These are phyloP conservation scores for Apodemus speciosus DNA, from an alignment of 2,113 vertebrate species.

Conservation along the genomic window DNA sequence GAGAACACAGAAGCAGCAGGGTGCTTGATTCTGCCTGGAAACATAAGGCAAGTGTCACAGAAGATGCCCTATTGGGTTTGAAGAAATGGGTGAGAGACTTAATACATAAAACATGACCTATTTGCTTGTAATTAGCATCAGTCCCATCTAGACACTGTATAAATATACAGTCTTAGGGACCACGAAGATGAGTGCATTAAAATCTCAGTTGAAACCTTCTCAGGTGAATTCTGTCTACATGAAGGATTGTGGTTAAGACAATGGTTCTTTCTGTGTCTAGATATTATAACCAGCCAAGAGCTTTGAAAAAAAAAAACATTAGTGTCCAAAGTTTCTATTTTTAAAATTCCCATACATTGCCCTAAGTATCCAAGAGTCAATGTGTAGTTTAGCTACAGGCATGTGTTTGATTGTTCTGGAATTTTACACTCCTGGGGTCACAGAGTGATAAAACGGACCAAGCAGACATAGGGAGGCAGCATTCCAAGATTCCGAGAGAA, in stretches of 20 bases:
- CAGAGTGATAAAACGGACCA: background rate
- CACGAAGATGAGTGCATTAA: background rate
- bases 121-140: background rate
- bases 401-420: background rate
- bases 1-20: background rate
- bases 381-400: fast-evolving
- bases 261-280: background rate
- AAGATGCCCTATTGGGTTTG: background rate
- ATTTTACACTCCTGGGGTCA: background rate
- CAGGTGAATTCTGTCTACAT: background rate
- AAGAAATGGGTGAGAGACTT: background rate
- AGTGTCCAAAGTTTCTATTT: background rate
- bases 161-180: background rate
- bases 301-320: background rate
- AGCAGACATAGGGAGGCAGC: background rate
- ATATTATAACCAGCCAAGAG: background rate
- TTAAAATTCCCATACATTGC: background rate
- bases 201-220: background rate
- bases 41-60: background rate
- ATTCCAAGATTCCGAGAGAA: background rate
- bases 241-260: background rate
- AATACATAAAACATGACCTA: background rate
- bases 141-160: background rate
- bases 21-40: background rate
- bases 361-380: too few species aligned